Base-by-base conservation (phyloP, 2,113 vertebrate species). In the Neofelis nebulosa region DNA sequence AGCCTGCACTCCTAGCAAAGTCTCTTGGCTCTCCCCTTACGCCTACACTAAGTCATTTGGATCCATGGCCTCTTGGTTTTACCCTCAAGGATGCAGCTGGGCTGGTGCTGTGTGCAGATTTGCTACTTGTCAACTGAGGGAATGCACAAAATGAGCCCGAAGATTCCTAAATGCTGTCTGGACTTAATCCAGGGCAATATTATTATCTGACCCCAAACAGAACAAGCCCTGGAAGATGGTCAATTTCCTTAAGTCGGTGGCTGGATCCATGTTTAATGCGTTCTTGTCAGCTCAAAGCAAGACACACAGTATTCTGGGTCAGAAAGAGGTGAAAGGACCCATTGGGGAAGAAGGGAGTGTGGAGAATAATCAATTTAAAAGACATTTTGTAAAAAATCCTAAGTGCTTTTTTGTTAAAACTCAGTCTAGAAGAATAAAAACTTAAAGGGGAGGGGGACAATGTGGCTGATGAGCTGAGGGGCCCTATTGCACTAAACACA, bases 201-300 rank as follows among this genome's bases (percentile, higher is more conserved):
- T 98, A 97, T 84, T 96, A 97, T 96, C 97, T 98, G 97, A 98
- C 95, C 95, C 0, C 82, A 86, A 97, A 91, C 6, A 97, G 82
- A 98, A 90, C 86, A 98, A 97, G 96, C 65, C 90, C 82, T 65
- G 94, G n/a, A 98, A 98, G 96, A 98, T 85, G 16, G 84, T 98
- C 96, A 95, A 73, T 98, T 97, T 74, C 91, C 94, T 87, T 95
- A 96, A 97, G 94, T 36, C 83, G 12, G 82, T 93, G 96, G 38
- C 94, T 95, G 18, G 85, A 95, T 97, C 90, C 73, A n/a, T 55
- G 78, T 96, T 96, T 97, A 98, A 96, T 3, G 27, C 36, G 68
- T 95, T 88, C 86, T 95, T 4, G 6, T 97, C 97, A 96, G 89
- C 80, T 96, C 73, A 19, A 94, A 97, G 93, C 80, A 98, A 98